phyloP scores from a whole-genome alignment of 2,888 invertebrate genomes.

The Ommatoiulus sabulosus region DNA sequence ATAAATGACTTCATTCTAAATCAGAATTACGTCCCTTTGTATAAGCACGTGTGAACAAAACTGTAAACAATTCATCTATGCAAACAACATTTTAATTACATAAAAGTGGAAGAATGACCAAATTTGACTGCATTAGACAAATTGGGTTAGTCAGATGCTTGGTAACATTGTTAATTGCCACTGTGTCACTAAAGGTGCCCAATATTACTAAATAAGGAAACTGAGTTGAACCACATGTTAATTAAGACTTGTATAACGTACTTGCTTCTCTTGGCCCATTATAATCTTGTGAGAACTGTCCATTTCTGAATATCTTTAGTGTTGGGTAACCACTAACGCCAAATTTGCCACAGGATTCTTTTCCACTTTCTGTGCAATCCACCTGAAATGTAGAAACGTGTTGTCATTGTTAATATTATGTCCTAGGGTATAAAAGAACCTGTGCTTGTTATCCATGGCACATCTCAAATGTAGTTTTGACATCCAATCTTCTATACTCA shows the following conservation, averaged over 20 bases:
- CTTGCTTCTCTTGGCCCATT: slow-evolving; percentile 93
- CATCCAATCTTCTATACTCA: too few relatives aligned
- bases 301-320: slow-evolving; percentile 93
- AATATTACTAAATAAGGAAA: too few relatives aligned
- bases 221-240: not conserved
- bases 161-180: too few relatives aligned
- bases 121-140: too few relatives aligned
- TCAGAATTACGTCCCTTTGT: slow-evolving; percentile 22
- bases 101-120: not conserved
- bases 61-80: too few relatives aligned
- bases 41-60: not conserved
- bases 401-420: not conserved
- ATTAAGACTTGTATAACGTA: slow-evolving; percentile 68
- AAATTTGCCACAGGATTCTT: slow-evolving; percentile 87
- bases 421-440: not conserved
- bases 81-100: not conserved
- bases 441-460: too few relatives aligned
- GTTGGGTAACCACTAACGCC: slow-evolving; percentile 98
- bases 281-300: slow-evolving; percentile 90
- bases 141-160: too few relatives aligned
- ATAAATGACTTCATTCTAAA: not conserved
- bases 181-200: too few relatives aligned
- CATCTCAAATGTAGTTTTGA: too few relatives aligned
- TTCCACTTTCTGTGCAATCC: slow-evolving; percentile 94
- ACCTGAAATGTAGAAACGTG: slow-evolving; percentile 67